phyloP scores from a whole-genome alignment of 2,113 vertebrate species.

The Pleuronectes platessa region DNA sequence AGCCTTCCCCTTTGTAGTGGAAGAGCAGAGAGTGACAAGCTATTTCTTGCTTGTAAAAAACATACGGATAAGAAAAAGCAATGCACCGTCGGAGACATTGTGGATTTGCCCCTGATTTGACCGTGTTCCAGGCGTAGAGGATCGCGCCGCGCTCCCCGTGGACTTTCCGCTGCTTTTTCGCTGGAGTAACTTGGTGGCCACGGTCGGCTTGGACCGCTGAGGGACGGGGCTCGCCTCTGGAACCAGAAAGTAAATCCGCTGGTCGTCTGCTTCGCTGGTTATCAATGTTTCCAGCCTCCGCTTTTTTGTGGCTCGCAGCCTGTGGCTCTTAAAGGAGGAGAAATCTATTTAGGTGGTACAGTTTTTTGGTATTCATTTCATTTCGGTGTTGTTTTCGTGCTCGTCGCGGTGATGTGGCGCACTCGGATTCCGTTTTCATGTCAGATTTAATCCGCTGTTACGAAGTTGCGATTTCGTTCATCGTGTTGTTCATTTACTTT shows the following conservation, averaged over 20 bases:
- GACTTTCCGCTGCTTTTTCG: conserved; percentile 79
- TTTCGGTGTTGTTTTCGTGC: conserved; percentile 39
- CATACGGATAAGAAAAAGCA: conserved; percentile 39
- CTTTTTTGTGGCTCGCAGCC: conserved; percentile 74
- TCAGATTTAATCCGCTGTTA: conserved; percentile 42
- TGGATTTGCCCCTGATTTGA: conserved; percentile 74
- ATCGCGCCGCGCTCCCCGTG: conserved; percentile 43
- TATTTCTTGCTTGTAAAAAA: conserved; percentile 84
- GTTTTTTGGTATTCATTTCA: conserved; percentile 25
- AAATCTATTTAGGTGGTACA: conserved; percentile 51
- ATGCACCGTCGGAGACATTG: conserved; percentile 69
- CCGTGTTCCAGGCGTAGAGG: conserved; percentile 74
- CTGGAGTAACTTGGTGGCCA: conserved; percentile 79
- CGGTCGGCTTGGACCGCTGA: conserved; percentile 76
- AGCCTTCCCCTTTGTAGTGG: conserved; percentile 91
- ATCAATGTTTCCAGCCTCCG: conserved; percentile 81
- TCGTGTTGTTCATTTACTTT: background rate
- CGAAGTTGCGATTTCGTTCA: conserved; percentile 43
- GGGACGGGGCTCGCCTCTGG: conserved; percentile 67
- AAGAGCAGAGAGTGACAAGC: conserved; percentile 88
- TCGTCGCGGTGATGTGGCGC: conserved; percentile 16
- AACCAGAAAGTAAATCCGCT: conserved; percentile 87
- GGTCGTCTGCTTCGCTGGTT: conserved; percentile 80
- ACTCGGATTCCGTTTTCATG: conserved; percentile 44
- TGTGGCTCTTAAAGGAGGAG: conserved; percentile 76